Evolutionary conservation across 2,797 vertebrate species (phyloP).

Genomic region (Lithobates pipiens): DNA sequence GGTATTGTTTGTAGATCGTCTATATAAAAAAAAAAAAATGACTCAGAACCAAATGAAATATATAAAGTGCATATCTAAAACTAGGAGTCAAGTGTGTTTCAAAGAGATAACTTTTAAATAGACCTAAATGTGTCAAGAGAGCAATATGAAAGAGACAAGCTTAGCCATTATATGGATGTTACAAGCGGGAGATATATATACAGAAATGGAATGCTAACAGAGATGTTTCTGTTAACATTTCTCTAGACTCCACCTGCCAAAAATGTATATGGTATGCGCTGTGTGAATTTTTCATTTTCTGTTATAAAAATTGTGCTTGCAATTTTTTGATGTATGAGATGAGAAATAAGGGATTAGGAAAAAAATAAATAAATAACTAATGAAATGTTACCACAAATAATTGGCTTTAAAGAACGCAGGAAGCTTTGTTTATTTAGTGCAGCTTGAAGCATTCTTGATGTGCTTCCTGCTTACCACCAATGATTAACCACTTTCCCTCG

Average conservation of each 20-base stretch:
- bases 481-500: too few species aligned
- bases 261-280: not conserved
- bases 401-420: too few species aligned
- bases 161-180: constrained; percentile 15
- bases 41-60: constrained; percentile 33
- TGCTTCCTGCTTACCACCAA: too few species aligned
- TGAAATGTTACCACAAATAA: too few species aligned
- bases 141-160: constrained; percentile 14
- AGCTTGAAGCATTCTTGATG: too few species aligned
- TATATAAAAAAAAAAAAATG: constrained; percentile 21
- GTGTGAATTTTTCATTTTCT: not conserved
- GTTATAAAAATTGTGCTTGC: not conserved
- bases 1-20: constrained; percentile 40
- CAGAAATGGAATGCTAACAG: not conserved
- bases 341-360: too few species aligned
- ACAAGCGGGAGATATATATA: not conserved
- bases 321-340: not conserved
- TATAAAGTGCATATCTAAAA: constrained; percentile 21
- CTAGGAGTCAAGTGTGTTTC: constrained; percentile 8
- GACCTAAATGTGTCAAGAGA: constrained; percentile 43
- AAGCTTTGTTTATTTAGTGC: too few species aligned
- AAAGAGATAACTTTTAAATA: constrained; percentile 44
- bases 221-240: not conserved
- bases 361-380: too few species aligned
- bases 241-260: constrained; percentile 1